Percentiles rank a stretch among this genome's conserved stretches.
Evolutionary conservation across 2,113 vertebrate species (phyloP).

Genomic region (Pseudorasbora parva): DNA sequence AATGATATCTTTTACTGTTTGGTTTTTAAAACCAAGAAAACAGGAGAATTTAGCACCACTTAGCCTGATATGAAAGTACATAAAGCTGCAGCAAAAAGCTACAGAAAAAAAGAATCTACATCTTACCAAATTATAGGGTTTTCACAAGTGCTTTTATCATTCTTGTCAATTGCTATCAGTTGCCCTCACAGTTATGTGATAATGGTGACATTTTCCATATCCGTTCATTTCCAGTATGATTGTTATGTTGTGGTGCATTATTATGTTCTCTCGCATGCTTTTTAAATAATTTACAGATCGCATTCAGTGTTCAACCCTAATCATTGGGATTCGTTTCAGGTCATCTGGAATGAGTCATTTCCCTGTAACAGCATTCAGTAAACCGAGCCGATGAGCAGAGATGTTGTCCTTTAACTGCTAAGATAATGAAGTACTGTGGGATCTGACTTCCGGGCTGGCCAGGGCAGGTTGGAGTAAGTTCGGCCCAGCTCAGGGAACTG

Average conservation of each 20-base stretch:
- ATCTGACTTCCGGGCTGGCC: background rate
- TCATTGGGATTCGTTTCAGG: constrained; percentile 6
- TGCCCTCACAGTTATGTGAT: constrained; percentile 36
- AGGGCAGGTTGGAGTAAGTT: constrained; percentile 22
- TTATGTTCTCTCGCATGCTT: constrained; percentile 16
- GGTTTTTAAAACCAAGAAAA: constrained; percentile 26
- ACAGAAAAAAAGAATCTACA: constrained; percentile 2
- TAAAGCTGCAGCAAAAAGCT: constrained; percentile 7
- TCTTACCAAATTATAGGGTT: constrained; percentile 51
- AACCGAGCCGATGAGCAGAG: constrained; percentile 16
- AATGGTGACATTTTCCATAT: constrained; percentile 51
- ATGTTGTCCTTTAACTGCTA: constrained; percentile 32
- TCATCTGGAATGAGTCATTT: constrained; percentile 33
- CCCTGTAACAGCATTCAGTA: constrained; percentile 28
- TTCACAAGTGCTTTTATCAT: constrained; percentile 29
- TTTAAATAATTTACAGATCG: constrained; percentile 38
- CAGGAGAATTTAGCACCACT: constrained; percentile 58
- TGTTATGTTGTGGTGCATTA: constrained; percentile 2
- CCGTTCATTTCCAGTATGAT: constrained; percentile 17
- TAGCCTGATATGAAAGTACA: constrained; percentile 34
- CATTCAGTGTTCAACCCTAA: constrained; percentile 19
- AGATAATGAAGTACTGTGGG: constrained; percentile 45
- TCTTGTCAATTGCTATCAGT: constrained; percentile 40
- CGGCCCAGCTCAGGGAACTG: constrained; percentile 33
- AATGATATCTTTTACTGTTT: background rate